Base-by-base conservation (phyloP, 2,888 invertebrate genomes). In the Perithous albicinctus region DNA sequence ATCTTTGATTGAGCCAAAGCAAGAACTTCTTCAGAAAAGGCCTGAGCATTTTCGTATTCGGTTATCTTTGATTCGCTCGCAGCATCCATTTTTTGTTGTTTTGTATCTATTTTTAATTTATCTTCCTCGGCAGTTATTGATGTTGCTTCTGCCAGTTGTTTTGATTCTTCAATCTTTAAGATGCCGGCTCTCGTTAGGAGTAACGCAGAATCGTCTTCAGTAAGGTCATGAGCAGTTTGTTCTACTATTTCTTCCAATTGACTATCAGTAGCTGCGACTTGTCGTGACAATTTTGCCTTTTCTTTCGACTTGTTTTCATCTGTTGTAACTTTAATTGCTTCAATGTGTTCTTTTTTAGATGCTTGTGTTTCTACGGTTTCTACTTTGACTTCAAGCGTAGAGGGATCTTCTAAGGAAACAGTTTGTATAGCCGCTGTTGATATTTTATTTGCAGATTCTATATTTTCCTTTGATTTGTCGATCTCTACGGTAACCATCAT, bases 51-150 rank as follows among this genome's bases (percentile, higher is more conserved):
- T 64, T 75, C 29, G 8, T 51, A 23, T 43, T 0, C 56, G n/a
- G 73, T n/a, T 12, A 10, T 15, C 56, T 56, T 23, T 29, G 43
- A 18, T 23, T 56, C 29, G 7, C 26, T 29, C 12, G 26, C 46
- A 15, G n/a, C 10, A 5, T 23, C 46, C 1, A 29, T 29, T 32
- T 56, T 20, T 12, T 10, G 23, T 8, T 15, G 23, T 29, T 15
- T 32, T 1, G 23, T 18, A 23, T 41, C 6, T 72, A 8, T 73
- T 70, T 56, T 56, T 7, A 63, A 61, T 59, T 80, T 51, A 70
- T 81, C 66, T 66, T 82, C 69, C 18, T 83, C 67, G 6, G 23
- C 15, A 26, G 41, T 54, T 29, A 64, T 63, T 32, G 75, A 61
- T 7, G 64, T 43, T 41, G 78, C 26, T 35, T 73, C 64, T 12